Conservation (phyloP, 1,140 invertebrate species). For the Trichonephila clavipes region DNA sequence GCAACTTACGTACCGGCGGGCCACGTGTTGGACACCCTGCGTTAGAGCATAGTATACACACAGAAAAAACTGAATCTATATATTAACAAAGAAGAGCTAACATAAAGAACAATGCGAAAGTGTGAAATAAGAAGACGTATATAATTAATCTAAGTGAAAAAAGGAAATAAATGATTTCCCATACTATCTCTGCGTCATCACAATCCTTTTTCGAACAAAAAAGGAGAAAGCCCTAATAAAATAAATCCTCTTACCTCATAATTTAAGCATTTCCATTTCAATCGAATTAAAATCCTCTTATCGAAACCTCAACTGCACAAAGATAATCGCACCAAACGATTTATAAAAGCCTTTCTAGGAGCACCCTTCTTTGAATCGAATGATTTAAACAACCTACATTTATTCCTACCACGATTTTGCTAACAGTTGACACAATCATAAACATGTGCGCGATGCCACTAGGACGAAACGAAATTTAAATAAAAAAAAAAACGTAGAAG, state of each 20-base stretch:
- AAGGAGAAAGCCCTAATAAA: not conserved
- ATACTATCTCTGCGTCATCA: not conserved
- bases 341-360: not conserved
- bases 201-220: too few species aligned
- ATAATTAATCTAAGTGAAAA: too few species aligned
- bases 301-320: not conserved
- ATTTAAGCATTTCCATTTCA: not conserved
- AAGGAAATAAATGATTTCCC: too few species aligned
- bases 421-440: conserved; percentile 47
- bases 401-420: conserved; percentile 33
- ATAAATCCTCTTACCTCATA: not conserved
- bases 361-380: not conserved
- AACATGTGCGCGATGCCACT: conserved; percentile 11
- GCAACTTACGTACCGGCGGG: too few species aligned
- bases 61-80: too few species aligned
- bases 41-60: too few species aligned
- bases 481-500: not conserved
- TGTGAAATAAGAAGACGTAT: too few species aligned
- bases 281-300: conserved; percentile 7
- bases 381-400: not conserved
- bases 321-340: not conserved
- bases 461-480: conserved; percentile 18
- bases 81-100: too few species aligned
- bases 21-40: too few species aligned
- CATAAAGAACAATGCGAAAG: too few species aligned